Evolutionary conservation across 1,140 invertebrate species (phyloP).

Genomic region (Linepithema humile): DNA sequence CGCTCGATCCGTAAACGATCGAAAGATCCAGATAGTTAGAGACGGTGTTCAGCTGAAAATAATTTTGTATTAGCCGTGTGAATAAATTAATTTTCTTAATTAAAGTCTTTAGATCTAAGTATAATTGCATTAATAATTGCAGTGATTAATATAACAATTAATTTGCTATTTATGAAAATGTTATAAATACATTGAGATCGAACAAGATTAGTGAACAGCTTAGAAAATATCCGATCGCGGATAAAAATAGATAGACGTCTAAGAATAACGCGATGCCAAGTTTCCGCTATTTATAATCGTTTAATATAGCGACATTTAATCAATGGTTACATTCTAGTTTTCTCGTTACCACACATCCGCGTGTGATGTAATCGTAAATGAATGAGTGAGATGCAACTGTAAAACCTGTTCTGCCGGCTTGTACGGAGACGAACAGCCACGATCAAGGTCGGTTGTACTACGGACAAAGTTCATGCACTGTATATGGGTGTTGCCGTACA

Average conservation of each 20-base stretch:
- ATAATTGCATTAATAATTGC: too few species aligned
- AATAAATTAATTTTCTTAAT: background rate
- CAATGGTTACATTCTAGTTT: background rate
- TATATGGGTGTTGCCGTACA: slow-evolving; percentile 88
- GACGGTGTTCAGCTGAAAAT: slow-evolving; percentile 89
- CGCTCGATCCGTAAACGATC: slow-evolving; percentile 92
- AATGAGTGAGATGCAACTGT: background rate
- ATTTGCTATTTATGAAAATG: background rate
- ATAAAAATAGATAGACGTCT: background rate
- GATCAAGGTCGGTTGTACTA: slow-evolving; percentile 89
- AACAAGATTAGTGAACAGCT: background rate
- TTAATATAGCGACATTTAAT: background rate
- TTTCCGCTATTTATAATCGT: background rate
- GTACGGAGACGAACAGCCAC: slow-evolving; percentile 86
- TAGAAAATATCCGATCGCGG: background rate
- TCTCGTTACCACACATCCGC: background rate
- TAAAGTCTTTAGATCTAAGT: background rate
- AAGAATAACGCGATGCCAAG: background rate
- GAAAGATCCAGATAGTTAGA: slow-evolving; percentile 94
- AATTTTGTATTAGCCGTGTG: too few species aligned
- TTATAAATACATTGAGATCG: background rate
- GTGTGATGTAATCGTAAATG: slow-evolving; percentile 9
- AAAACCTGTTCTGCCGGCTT: slow-evolving; percentile 90
- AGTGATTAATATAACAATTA: too few species aligned
- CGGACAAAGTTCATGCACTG: slow-evolving; percentile 95